A percentile compares a stretch with the other conserved stretches of the same genome.
Evolutionary conservation across 2,797 vertebrate genomes (phyloP).

Genomic region (Melanotaenia boesemani): DNA sequence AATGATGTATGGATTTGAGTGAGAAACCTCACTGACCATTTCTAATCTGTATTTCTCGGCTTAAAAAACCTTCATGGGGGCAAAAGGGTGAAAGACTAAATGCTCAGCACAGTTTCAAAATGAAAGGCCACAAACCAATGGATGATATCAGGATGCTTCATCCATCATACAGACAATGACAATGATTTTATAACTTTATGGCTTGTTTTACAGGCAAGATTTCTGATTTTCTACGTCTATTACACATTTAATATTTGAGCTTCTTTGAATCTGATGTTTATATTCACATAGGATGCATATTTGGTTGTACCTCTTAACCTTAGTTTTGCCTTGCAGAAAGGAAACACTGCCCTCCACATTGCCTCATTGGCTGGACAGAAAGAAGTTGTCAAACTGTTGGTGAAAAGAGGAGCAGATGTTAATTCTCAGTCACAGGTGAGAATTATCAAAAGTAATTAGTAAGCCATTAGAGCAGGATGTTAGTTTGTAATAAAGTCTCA

Average conservation of each 20-base stretch:
- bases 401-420: conserved; percentile 93
- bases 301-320: not conserved
- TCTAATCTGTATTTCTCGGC: too few species aligned
- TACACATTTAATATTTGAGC: not conserved
- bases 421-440: conserved; percentile 96
- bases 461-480: not conserved
- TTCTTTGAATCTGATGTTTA: not conserved
- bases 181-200: too few species aligned
- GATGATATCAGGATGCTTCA: not conserved
- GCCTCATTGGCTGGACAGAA: conserved; percentile 94
- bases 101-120: not conserved
- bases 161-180: too few species aligned
- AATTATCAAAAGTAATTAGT: not conserved
- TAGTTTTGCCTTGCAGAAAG: conserved; percentile 87
- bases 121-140: not conserved
- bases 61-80: too few species aligned
- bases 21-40: too few species aligned
- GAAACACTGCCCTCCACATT: conserved; percentile 98
- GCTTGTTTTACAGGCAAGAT: not conserved
- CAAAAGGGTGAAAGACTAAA: not conserved
- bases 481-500: not conserved
- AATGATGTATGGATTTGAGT: too few species aligned
- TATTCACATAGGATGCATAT: not conserved
- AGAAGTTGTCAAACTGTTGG: conserved; percentile 91
- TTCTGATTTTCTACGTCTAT: not conserved